These are phyloP conservation scores for Pipistrellus pygmaeus DNA, from an alignment of 2,797 vertebrate species.

Conservation along the genomic window DNA sequence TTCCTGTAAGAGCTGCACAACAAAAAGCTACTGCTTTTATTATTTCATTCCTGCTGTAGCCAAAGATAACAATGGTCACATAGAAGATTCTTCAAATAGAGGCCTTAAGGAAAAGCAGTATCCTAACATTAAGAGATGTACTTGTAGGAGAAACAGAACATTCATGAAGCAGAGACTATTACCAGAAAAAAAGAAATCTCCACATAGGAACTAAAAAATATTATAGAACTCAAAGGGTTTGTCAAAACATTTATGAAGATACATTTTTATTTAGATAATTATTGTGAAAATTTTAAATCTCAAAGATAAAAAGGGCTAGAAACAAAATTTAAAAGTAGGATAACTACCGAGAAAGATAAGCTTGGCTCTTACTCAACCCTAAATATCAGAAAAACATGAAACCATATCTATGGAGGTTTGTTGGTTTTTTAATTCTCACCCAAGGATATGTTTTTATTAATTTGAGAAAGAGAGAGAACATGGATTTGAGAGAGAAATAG, in stretches of 20 bases:
- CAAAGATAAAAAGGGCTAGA: constrained; percentile 17
- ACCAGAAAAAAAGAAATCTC: constrained; percentile 17
- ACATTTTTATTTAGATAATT: neutral
- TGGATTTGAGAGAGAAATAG: neutral
- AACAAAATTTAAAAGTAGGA: neutral
- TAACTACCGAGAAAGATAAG: neutral
- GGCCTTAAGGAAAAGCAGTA: neutral
- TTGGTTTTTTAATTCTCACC: neutral
- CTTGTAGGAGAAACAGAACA: neutral
- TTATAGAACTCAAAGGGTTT: neutral
- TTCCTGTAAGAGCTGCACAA: neutral
- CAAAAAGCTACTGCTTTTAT: neutral
- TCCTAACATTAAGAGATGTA: constrained; percentile 4
- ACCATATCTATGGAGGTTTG: neutral
- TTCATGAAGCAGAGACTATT: neutral
- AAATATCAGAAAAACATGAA: neutral
- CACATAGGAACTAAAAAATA: neutral
- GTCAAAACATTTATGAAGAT: neutral
- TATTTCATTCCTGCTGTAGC: neutral
- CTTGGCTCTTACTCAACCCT: neutral
- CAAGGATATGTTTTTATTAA: too few relatives aligned
- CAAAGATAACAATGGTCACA: neutral
- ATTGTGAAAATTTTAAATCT: constrained; percentile 25
- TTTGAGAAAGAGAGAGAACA: neutral
- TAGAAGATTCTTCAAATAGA: constrained; percentile 21